Percentiles rank a stretch among this genome's conserved stretches.
Evolutionary conservation across 2,797 vertebrate genomes (phyloP).

Genomic region (Smutsia gigantea): DNA sequence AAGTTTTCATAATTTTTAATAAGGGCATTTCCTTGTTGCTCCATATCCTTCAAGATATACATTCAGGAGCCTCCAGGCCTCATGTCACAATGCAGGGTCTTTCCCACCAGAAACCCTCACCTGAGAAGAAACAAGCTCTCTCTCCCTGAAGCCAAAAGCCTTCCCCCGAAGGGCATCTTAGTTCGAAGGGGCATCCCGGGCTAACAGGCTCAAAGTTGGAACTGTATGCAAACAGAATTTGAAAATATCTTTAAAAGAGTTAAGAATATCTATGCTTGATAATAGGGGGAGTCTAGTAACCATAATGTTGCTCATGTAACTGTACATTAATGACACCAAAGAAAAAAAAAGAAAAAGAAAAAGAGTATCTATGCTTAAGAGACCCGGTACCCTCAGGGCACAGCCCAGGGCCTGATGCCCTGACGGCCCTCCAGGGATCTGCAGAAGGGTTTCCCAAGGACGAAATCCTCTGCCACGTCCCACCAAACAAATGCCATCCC

Average conservation of each 20-base stretch:
- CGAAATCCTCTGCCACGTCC: rapidly evolving
- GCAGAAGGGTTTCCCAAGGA: neutral
- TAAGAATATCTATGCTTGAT: neutral
- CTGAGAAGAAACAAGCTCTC: neutral
- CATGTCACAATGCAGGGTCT: neutral
- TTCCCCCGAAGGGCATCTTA: neutral
- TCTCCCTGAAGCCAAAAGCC: neutral
- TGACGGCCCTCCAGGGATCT: neutral
- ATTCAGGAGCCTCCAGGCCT: neutral
- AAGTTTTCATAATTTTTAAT: neutral
- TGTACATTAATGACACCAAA: no score
- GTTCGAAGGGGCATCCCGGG: neutral
- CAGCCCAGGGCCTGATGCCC: neutral
- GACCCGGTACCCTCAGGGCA: neutral
- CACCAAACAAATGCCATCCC: neutral
- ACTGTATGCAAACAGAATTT: neutral
- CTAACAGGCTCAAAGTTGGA: no score
- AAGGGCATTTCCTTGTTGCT: neutral
- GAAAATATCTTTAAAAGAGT: neutral
- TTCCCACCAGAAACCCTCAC: neutral
- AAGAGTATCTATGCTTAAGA: neutral
- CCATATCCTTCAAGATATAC: neutral
- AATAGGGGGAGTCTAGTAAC: no score
- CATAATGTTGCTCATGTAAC: no score
- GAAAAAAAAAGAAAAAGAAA: neutral